These are phyloP conservation scores for Drosophila grimshawi DNA, from an alignment of 1,140 invertebrate genomes.

Conservation along the genomic window DNA sequence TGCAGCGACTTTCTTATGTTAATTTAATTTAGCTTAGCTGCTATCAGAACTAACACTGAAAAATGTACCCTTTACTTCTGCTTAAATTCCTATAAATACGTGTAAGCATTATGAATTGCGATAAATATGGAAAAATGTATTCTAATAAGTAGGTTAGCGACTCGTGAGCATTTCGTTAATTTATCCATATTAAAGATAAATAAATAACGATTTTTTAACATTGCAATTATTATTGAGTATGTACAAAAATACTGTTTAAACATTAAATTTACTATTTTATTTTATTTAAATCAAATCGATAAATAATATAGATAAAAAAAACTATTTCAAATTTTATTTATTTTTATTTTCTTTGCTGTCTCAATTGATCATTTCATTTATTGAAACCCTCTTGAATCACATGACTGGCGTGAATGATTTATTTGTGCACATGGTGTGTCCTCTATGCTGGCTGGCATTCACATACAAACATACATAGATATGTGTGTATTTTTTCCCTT, in stretches of 20 bases:
- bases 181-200: too few species aligned
- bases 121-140: neutral
- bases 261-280: too few species aligned
- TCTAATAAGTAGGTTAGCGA: neutral
- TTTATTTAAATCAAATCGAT: too few species aligned
- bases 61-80: neutral
- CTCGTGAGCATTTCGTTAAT: too few species aligned
- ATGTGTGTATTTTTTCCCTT: slow-evolving; percentile 43
- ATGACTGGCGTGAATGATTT: slow-evolving; percentile 58
- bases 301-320: neutral
- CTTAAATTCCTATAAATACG: neutral
- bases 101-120: neutral
- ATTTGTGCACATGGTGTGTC: slow-evolving; percentile 35
- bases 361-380: slow-evolving; percentile 25
- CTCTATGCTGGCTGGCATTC: slow-evolving; percentile 24
- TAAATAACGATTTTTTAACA: too few species aligned
- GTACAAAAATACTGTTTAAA: too few species aligned
- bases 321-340: neutral
- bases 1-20: slow-evolving; percentile 32
- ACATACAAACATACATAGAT: slow-evolving; percentile 17
- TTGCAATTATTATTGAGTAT: too few species aligned
- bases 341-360: neutral
- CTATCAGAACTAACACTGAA: neutral
- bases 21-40: slow-evolving; percentile 40
- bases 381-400: slow-evolving; percentile 37